Evolutionary conservation across 2,797 vertebrate genomes (phyloP), one percentile per base, ranked within the genome.

Genomic region (Platalea minor): DNA sequence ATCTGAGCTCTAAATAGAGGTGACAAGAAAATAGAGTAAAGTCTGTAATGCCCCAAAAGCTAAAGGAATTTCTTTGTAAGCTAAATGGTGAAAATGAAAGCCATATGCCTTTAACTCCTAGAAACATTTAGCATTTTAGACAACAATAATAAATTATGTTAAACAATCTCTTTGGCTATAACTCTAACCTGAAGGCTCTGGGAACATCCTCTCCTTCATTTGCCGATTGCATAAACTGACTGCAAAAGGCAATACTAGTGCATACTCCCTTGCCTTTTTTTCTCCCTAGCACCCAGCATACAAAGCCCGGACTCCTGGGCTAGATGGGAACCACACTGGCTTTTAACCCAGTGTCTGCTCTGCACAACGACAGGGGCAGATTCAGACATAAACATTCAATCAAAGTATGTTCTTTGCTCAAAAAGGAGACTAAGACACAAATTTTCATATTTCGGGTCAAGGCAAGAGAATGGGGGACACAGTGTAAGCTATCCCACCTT

Each of bases 261-360:
- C 4, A 2, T 8, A 24, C 19, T 10, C 54, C 15, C 21, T 46
- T n/a, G 46, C 35, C 56, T n/a, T 15, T 29, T 73, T 60, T 25
- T 59, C 59, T 29, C 18, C 73, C 48, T 50, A 82, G 48, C 25
- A 26, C 4, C 25, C 4, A 2, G 56, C 25, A 21, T 25, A 7
- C 25, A 50, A 50, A 17, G 7, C n/a, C 68, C 56, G n/a, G 25
- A 15, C 11, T 17, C 19, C 37, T 4, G 6, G 48, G 28, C 59
- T 15, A 1, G 63, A 11, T 3, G 26, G 39, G 35, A 69, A 11
- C 41, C n/a, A 17, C 4, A 0, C 4, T 29, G 11, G 5, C 10
- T 25, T 17, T 65, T 57, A n/a, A 13, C 25, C 67, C n/a, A 41
- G 5, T 43, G 23, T 50, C 29, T 83, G 68, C 68, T 61, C 46